phyloP scores from a whole-genome alignment of 2,797 vertebrate genomes.

The Avahi laniger region DNA sequence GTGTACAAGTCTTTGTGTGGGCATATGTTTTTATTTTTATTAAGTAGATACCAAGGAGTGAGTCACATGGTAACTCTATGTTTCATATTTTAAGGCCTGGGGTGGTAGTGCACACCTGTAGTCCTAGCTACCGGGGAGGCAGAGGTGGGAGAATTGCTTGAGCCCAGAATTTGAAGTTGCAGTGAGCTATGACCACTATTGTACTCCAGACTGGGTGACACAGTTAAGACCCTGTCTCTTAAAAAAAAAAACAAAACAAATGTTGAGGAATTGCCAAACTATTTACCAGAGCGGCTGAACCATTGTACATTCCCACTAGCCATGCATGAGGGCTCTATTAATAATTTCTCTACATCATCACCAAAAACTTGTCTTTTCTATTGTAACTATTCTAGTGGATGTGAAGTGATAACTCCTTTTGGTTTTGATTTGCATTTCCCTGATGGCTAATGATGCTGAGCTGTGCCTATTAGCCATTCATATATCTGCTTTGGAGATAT shows the following conservation, averaged over 20 bases:
- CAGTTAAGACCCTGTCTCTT: neutral
- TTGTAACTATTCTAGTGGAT: neutral
- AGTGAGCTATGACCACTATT: neutral
- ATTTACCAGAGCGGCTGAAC: neutral
- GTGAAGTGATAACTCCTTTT: neutral
- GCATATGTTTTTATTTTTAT: neutral
- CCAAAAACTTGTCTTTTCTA: neutral
- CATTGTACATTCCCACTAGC: neutral
- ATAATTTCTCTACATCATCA: neutral
- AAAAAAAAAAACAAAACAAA: too few species aligned
- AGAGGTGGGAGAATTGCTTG: neutral
- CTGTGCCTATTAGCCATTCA: neutral
- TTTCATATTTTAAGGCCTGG: neutral
- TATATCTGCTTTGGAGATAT: neutral
- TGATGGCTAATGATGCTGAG: neutral
- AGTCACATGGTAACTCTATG: neutral
- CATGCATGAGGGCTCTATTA: neutral
- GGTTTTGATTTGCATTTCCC: neutral
- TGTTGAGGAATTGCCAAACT: neutral
- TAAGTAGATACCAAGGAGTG: neutral
- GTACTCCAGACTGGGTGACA: neutral
- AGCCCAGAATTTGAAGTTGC: neutral
- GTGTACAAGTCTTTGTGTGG: neutral
- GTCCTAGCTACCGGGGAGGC: neutral
- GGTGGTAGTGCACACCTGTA: neutral